Percentiles rank a stretch among this genome's conserved stretches.
Evolutionary conservation across 2,888 invertebrate genomes (phyloP).

Genomic region (Smittia aterrima): DNA sequence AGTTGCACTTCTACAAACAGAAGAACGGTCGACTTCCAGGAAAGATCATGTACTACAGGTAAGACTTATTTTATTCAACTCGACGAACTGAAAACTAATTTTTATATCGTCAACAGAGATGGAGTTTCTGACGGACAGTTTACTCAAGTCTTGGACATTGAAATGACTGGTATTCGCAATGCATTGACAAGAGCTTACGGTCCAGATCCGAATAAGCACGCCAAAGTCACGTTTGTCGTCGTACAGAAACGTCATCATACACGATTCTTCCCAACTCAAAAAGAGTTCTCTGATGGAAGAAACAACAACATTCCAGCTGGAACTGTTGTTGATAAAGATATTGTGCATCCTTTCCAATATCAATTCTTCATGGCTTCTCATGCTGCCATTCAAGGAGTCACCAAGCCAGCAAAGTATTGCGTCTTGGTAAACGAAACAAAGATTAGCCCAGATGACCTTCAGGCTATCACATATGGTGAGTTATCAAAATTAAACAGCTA

Average conservation of each 20-base stretch:
- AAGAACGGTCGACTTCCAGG: constrained; percentile 51
- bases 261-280: constrained; percentile 56
- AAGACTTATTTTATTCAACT: too few relatives aligned
- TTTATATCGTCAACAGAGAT: constrained; percentile 62
- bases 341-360: constrained; percentile 81
- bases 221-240: constrained; percentile 84
- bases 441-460: constrained; percentile 62
- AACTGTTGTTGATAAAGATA: constrained; percentile 79
- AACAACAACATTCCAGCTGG: constrained; percentile 80
- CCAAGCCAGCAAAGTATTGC: constrained; percentile 82
- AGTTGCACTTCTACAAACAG: constrained; percentile 61
- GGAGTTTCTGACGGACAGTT: constrained; percentile 89
- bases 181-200: constrained; percentile 60
- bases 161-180: constrained; percentile 65
- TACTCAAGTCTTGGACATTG: constrained; percentile 63
- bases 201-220: constrained; percentile 56
- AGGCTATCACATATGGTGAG: constrained; percentile 66
- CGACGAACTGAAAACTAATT: too few relatives aligned
- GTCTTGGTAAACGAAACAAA: constrained; percentile 61
- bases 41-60: constrained; percentile 56
- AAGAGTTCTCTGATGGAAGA: constrained; percentile 54
- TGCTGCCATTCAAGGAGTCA: constrained; percentile 60
- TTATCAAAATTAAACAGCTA: background rate
- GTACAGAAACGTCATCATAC: constrained; percentile 98
- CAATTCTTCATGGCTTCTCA: constrained; percentile 79